Evolutionary conservation across 2,113 vertebrate species (phyloP).

Genomic region (Daboia siamensis): DNA sequence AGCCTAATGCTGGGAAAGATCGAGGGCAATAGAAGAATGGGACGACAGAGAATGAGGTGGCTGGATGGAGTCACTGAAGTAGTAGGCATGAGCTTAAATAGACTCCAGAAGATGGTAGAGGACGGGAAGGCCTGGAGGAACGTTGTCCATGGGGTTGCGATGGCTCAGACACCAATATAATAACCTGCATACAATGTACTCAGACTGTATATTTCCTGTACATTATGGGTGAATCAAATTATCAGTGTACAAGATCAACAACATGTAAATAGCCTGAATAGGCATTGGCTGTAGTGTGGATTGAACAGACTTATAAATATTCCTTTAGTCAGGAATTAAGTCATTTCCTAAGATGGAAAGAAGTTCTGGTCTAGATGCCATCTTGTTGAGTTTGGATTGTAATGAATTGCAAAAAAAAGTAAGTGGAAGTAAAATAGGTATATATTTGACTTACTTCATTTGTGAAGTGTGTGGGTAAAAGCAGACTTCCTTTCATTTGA

Average conservation of each 20-base stretch:
- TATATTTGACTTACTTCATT: neutral
- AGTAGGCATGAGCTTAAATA: no score
- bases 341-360: neutral
- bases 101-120: no score
- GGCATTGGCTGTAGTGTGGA: neutral
- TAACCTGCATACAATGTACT: neutral
- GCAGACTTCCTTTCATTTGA: slow-evolving; percentile 57
- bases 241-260: neutral
- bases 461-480: slow-evolving; percentile 37
- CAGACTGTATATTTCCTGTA: neutral
- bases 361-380: neutral
- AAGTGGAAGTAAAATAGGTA: neutral
- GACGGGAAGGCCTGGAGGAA: no score
- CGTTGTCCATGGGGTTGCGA: no score
- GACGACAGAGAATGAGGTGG: no score
- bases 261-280: neutral
- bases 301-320: neutral
- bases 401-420: neutral
- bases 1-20: no score
- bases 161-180: neutral
- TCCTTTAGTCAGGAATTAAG: neutral
- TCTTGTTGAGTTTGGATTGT: neutral
- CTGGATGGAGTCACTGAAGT: no score
- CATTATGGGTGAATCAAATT: neutral
- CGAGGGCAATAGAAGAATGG: no score